Percentiles rank a stretch among this genome's conserved stretches.
Evolutionary conservation across 2,888 invertebrate genomes (phyloP).

Genomic region (Lypha dubia): DNA sequence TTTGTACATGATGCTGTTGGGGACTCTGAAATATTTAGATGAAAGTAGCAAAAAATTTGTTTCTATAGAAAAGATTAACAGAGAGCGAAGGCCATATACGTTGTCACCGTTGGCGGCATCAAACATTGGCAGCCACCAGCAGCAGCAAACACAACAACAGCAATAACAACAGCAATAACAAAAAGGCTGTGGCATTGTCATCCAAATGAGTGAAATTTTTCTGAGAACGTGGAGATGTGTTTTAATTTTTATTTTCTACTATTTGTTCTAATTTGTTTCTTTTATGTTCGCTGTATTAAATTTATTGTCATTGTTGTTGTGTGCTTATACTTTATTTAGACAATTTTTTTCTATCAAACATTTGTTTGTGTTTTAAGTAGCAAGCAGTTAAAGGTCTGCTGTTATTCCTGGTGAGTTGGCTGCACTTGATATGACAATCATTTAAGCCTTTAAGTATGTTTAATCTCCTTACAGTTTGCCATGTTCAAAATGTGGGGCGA

Average conservation of each 20-base stretch:
- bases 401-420: background rate
- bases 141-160: conserved; percentile 8
- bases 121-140: conserved; percentile 48
- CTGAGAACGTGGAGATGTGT: conserved; percentile 26
- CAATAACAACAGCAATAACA: background rate
- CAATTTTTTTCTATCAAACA: background rate
- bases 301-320: conserved; percentile 40
- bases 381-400: background rate
- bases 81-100: conserved; percentile 57
- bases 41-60: conserved; percentile 36
- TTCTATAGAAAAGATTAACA: conserved; percentile 47
- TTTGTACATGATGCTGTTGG: conserved; percentile 20
- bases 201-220: conserved; percentile 14
- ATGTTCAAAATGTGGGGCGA: background rate
- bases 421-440: conserved; percentile 1
- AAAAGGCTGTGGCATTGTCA: conserved; percentile 19
- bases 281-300: background rate
- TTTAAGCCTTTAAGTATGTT: conserved; percentile 34
- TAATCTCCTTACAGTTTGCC: background rate
- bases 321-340: conserved; percentile 30
- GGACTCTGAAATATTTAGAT: conserved; percentile 36
- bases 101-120: conserved; percentile 52
- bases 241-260: background rate
- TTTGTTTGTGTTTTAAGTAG: conserved; percentile 22
- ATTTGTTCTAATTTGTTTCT: background rate